Conservation (phyloP, 1,140 invertebrate genomes). For the Drosophila auraria region DNA sequence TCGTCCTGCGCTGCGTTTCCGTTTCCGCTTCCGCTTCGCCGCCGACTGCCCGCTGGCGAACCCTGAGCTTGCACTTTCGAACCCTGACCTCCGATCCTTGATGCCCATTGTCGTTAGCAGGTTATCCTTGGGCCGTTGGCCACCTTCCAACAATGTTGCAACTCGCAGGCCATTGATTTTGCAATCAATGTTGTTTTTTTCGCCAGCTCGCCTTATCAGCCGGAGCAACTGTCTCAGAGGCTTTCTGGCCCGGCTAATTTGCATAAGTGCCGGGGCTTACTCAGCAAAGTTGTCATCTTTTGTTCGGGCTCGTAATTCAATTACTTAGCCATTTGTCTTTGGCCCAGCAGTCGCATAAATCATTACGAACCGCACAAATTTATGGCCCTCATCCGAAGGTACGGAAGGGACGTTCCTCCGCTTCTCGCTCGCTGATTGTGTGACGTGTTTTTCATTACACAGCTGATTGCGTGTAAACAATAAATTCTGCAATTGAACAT, state of each 20-base stretch:
- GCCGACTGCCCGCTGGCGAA: conserved; percentile 52
- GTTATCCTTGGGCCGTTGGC: conserved; percentile 49
- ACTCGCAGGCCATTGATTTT: conserved; percentile 72
- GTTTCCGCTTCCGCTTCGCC: conserved; percentile 27
- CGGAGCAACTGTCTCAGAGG: conserved; percentile 3
- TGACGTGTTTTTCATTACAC: conserved; percentile 68
- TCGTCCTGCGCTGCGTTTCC: conserved; percentile 46
- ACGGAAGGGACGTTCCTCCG: conserved; percentile 9
- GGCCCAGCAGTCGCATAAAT: conserved; percentile 65
- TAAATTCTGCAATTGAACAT: conserved; percentile 66
- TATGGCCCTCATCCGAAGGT: conserved; percentile 50
- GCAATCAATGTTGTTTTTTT: conserved; percentile 69
- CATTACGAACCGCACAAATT: conserved; percentile 67
- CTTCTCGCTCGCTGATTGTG: conserved; percentile 49
- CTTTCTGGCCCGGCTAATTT: conserved; percentile 53
- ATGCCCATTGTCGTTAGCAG: conserved; percentile 21
- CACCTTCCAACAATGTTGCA: conserved; percentile 24
- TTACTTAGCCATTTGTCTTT: conserved; percentile 80
- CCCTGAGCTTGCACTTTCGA: conserved; percentile 58
- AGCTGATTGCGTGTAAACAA: conserved; percentile 78
- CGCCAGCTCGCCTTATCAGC: conserved; percentile 51
- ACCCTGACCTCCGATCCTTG: conserved; percentile 29
- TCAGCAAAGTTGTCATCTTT: conserved; percentile 70
- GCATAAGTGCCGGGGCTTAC: conserved; percentile 73
- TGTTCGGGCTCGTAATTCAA: conserved; percentile 73